Percentiles rank a stretch among this genome's conserved stretches.
Conservation (phyloP, 2,888 invertebrate species). For the Spodoptera picta region DNA sequence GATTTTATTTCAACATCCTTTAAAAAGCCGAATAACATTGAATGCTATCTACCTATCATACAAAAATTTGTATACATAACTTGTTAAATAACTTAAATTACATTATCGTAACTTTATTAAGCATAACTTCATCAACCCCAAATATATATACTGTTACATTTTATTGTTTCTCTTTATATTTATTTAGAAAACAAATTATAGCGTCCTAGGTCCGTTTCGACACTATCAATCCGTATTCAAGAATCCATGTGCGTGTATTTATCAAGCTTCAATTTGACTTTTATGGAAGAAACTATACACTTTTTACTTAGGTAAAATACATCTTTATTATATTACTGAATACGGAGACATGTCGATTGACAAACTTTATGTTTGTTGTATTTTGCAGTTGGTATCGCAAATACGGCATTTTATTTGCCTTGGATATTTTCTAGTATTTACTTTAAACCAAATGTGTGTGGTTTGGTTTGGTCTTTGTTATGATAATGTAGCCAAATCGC, state of each 20-base stretch:
- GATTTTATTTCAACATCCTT: constrained; percentile 48
- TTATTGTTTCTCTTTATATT: constrained; percentile 37
- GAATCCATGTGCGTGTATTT: constrained; percentile 35
- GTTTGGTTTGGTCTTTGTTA: constrained; percentile 7
- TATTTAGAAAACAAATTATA: constrained; percentile 30
- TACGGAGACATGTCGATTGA: constrained; percentile 19
- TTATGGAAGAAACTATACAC: constrained; percentile 2
- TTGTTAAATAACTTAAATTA: constrained; percentile 79
- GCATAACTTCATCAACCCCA: constrained; percentile 55
- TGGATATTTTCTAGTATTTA: constrained; percentile 5
- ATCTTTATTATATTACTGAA: constrained; percentile 15
- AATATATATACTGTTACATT: constrained; percentile 41
- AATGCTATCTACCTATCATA: constrained; percentile 86
- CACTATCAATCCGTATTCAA: constrained; percentile 25
- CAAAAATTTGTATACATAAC: constrained; percentile 75
- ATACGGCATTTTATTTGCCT: constrained; percentile 20
- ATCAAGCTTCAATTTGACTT: neutral
- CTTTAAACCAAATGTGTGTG: neutral
- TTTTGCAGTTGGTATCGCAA: constrained; percentile 24
- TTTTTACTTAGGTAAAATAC: constrained; percentile 2
- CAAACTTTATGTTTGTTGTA: constrained; percentile 20
- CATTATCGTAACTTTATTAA: constrained; percentile 66
- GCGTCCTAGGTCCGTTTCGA: constrained; percentile 24
- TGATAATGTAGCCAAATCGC: neutral
- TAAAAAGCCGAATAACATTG: constrained; percentile 64